Conservation (phyloP, 2,113 vertebrate genomes). For the Pollachius pollachius region DNA sequence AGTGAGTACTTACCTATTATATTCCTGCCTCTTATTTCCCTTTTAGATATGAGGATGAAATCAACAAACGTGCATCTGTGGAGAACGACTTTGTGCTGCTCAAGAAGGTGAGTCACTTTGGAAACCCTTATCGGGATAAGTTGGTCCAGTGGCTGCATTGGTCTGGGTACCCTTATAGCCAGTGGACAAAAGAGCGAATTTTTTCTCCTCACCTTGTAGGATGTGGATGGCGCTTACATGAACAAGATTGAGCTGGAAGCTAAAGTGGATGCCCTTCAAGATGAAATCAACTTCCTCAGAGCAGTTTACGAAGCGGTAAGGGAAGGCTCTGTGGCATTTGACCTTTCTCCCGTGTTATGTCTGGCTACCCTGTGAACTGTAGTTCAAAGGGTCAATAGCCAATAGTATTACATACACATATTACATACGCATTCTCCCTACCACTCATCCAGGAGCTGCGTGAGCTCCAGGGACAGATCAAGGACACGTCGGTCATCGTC, state of each 20-base stretch:
- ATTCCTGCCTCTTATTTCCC: neutral
- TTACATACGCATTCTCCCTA: slow-evolving; percentile 10
- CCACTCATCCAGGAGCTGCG: slow-evolving; percentile 72
- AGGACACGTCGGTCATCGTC: slow-evolving; percentile 86
- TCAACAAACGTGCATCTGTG: slow-evolving; percentile 84
- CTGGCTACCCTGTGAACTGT: neutral
- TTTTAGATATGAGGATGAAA: slow-evolving; percentile 90
- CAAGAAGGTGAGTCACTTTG: slow-evolving; percentile 80
- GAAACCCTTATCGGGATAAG: neutral
- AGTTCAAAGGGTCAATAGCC: neutral
- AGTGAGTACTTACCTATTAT: neutral
- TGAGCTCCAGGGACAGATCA: slow-evolving; percentile 82
- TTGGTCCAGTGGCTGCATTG: neutral
- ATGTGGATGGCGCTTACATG: slow-evolving; percentile 90
- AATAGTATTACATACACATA: neutral
- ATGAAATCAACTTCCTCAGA: slow-evolving; percentile 89
- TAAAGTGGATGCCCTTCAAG: slow-evolving; percentile 82
- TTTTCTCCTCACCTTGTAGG: slow-evolving; percentile 64
- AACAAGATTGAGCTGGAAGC: slow-evolving; percentile 89
- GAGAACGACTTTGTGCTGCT: slow-evolving; percentile 95
- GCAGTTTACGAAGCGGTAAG: slow-evolving; percentile 83
- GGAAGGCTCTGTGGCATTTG: neutral
- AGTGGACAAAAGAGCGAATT: neutral
- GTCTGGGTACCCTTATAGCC: no score
- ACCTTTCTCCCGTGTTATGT: neutral